Evolutionary conservation across 2,888 invertebrate genomes (phyloP), one percentile per base, ranked within the genome.

Genomic region (Brenthis ino): DNA sequence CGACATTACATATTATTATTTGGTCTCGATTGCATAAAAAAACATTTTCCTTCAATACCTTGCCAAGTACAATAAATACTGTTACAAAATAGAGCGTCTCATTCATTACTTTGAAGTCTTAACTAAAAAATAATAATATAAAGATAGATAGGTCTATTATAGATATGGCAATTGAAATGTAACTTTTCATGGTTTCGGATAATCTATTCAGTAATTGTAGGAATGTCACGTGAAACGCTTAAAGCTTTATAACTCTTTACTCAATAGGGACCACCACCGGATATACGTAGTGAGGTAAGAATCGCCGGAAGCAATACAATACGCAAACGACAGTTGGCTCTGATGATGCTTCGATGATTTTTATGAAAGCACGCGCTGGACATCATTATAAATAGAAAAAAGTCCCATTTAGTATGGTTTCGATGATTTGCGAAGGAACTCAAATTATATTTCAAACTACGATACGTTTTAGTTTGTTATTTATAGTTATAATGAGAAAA

Each of bases 341-440:
- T 69, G 69, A 73, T 70, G 74, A 75, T 75, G 83, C 81, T 77
- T 58, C 75, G 69, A 70, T 78, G 77, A 77, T 68, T 77, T 74
- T 64, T 66, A 67, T 79, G 73, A 79, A 80, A 77, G 76, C 75
- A 71, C 72, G 67, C 72, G 74, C 76, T 75, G 76, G 77, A 80
- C 78, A 71, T 72, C 76, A 78, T 77, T 69, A 71, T 74, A 54
- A 12, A n/a, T 53, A 13, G 16, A 13, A 53, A 63, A 24, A 63
- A 63, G 43, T 33, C 50, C 33, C 50, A 61, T 61, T 61, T 51
- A 51, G 16, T 53, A 50, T 53, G 33, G n/a, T 61, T 61, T 37
- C 33, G 16, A 28, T 48, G 24, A 61, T 61, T 61, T 51, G 16
- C 12, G 13, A 51, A 51, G 61, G 37, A 51, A 13, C 37, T 13